Evolutionary conservation across 2,113 vertebrate genomes (phyloP), one percentile per base, ranked within the genome.

Genomic region (Lichenostomus cassidix): DNA sequence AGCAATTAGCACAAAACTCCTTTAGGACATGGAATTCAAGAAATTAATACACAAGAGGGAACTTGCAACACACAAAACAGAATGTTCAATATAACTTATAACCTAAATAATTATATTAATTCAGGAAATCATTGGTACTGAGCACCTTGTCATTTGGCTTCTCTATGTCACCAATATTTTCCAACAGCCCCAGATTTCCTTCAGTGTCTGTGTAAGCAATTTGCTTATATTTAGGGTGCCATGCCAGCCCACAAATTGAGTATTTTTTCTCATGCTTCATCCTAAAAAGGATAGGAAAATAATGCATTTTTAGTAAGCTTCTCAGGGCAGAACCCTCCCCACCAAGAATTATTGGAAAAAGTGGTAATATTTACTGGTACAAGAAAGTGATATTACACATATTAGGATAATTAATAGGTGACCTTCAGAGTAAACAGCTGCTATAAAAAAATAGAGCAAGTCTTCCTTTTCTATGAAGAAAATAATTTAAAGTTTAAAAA

Each of bases 261-360:
- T 98, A 99, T 58, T 98, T 98, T 92, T 99, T 99, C 91, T 99
- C 99, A 25, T 99, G 99, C 65, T 99, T 99, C 95, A 98, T 98
- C 91, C 99, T 99, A 94, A 90, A 95, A 94, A 67, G 27, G 47
- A 86, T 4, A 73, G 24, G 16, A 73, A 81, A 91, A 63, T 1
- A 81, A 49, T 18, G 37, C 14, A 35, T 28, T 64, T 55, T 77
- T 41, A 90, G 35, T 37, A 86, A 86, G 17, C 2, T 63, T 11
- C 55, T 83, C 59, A 37, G 35, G 14, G 58, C 18, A 92, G 37
- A 76, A 89, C 33, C 27, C 8, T 73, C n/a, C 24, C 5, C 20
- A n/a, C 35, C 35, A 42, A 47, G 50, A 74, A 24, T 64, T 82
- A 79, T 1, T 47, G 49, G 18, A 84, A 46, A 44, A 78, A 52